Evolutionary conservation across 2,113 vertebrate species (phyloP).

Genomic region (Crotalus helleri): DNA sequence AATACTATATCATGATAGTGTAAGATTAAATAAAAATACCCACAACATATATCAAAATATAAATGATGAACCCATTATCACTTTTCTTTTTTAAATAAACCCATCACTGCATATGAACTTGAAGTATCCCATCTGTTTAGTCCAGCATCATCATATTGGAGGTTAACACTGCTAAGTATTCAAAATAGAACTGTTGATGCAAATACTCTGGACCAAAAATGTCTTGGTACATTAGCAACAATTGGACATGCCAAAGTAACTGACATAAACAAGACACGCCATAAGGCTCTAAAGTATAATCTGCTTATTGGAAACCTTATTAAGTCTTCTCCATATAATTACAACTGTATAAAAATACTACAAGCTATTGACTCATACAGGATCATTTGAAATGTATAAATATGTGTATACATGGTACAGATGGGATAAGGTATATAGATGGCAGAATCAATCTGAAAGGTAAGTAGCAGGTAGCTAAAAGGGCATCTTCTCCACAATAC

Average conservation of each 20-base stretch:
- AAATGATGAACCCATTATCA: not conserved
- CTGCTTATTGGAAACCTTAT: not conserved
- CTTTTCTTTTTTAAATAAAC: conserved; percentile 15
- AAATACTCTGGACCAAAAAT: conserved; percentile 11
- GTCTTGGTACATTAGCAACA: not conserved
- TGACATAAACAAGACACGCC: not conserved
- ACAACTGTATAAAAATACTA: not conserved
- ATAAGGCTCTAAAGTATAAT: not conserved
- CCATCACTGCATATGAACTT: not conserved
- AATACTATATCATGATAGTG: not conserved
- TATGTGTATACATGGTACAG: not conserved
- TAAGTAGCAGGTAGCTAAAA: not conserved
- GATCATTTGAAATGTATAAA: not conserved
- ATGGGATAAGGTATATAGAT: not conserved
- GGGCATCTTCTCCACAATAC: not conserved
- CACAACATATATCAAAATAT: not conserved
- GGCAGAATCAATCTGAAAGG: not conserved
- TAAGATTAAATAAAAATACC: not conserved
- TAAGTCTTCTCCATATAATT: not conserved
- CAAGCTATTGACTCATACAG: not conserved
- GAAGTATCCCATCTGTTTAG: conserved; percentile 23
- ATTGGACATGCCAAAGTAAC: not conserved
- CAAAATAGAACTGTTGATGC: not conserved
- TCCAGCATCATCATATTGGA: conserved; percentile 4
- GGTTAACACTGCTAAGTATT: conserved; percentile 13